Evolutionary conservation across 2,888 invertebrate species (phyloP).

Genomic region (Smittia aterrima): DNA sequence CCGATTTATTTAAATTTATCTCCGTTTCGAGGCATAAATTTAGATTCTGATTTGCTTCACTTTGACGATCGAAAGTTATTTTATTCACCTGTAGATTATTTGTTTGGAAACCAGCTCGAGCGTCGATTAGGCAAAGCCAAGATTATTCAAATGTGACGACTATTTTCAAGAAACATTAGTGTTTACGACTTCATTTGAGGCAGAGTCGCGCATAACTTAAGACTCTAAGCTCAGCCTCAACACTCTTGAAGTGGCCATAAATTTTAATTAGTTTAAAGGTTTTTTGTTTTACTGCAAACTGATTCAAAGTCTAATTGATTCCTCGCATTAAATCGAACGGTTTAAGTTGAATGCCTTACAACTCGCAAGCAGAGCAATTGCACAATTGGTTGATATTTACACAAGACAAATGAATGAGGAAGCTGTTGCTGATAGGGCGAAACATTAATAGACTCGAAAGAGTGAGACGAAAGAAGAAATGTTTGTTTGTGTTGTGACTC

Average conservation of each 20-base stretch:
- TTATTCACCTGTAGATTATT: not conserved
- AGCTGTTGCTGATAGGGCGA: no score
- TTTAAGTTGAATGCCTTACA: no score
- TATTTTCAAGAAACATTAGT: slow-evolving; percentile 15
- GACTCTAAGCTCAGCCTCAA: slow-evolving; percentile 14
- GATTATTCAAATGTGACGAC: slow-evolving; percentile 21
- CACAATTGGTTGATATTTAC: no score
- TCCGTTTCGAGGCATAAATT: not conserved
- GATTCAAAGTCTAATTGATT: no score
- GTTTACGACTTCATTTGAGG: slow-evolving; percentile 18
- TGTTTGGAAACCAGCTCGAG: not conserved
- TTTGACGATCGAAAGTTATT: not conserved
- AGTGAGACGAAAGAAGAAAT: no score
- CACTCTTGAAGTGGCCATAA: slow-evolving; percentile 19
- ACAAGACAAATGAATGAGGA: no score
- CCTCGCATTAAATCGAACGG: no score
- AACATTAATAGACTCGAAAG: no score
- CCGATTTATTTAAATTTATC: slow-evolving; percentile 17
- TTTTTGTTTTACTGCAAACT: no score
- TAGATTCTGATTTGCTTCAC: not conserved
- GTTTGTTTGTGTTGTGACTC: no score
- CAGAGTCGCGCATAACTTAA: not conserved
- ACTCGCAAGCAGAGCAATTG: no score
- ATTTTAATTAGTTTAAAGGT: slow-evolving; percentile 12
- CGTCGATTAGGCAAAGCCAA: not conserved